Percentiles rank a stretch among this genome's conserved stretches.
Conservation (phyloP, 2,113 vertebrate genomes). For the Zosterops pallidus region DNA sequence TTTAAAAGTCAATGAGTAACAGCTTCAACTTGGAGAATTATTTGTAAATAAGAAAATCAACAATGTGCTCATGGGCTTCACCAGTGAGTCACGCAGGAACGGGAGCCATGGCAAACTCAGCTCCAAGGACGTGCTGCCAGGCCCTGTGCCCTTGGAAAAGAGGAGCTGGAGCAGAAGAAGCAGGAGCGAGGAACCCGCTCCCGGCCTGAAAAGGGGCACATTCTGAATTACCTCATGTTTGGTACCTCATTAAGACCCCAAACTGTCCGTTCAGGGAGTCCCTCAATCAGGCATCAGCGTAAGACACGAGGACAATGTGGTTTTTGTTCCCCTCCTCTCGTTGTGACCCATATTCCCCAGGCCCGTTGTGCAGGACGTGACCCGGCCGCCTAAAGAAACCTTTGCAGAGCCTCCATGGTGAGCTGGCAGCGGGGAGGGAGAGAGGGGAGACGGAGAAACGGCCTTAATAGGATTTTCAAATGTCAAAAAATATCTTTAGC, state of each 20-base stretch:
- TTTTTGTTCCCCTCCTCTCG: background rate
- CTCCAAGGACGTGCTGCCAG: background rate
- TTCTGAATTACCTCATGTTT: background rate
- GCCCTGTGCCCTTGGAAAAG: background rate
- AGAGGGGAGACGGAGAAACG: background rate
- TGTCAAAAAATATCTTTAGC: conserved; percentile 37
- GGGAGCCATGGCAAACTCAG: background rate
- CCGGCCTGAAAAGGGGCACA: background rate
- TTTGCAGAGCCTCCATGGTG: background rate
- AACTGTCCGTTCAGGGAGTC: background rate
- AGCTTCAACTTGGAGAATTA: background rate
- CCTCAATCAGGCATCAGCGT: background rate
- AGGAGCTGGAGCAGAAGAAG: background rate
- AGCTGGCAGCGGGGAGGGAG: background rate
- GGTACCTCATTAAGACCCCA: background rate
- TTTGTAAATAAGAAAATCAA: background rate
- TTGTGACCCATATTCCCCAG: conserved; percentile 22
- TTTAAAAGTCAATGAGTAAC: background rate
- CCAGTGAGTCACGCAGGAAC: background rate
- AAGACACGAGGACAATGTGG: background rate
- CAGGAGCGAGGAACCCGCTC: background rate
- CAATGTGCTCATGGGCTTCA: background rate
- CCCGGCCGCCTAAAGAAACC: background rate
- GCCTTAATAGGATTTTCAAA: conserved; percentile 41
- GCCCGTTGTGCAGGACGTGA: conserved; percentile 13